A percentile compares a stretch with the other conserved stretches of the same genome.
Evolutionary conservation across 64 coral and sea anemone genomes (phyloP).

Genomic region (Anthopleura sola): DNA sequence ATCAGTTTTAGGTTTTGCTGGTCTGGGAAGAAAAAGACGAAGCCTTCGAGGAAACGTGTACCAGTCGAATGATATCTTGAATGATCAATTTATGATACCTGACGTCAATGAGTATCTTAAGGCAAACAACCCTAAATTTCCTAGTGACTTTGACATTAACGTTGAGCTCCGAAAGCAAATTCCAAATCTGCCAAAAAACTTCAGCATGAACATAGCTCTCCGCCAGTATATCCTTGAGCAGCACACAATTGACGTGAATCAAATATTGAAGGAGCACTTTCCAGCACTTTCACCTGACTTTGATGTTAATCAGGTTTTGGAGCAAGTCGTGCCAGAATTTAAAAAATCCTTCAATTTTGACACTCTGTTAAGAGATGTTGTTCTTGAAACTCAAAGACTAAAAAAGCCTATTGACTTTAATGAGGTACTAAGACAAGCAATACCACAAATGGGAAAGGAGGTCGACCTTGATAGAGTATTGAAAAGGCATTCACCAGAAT

Average conservation of each 20-base stretch:
- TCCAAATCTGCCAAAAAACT: background rate
- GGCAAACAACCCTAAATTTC: background rate
- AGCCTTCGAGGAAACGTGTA: background rate
- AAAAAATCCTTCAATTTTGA: background rate
- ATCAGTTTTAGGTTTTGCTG: background rate
- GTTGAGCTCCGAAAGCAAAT: slow-evolving; percentile 3
- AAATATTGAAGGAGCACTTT: slow-evolving; percentile 1
- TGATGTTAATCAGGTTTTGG: background rate
- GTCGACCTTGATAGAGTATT: background rate
- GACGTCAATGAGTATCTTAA: slow-evolving; percentile 17
- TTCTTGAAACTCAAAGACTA: background rate
- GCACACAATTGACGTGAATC: background rate
- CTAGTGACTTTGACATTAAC: background rate
- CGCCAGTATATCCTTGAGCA: background rate
- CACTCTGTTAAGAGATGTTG: background rate
- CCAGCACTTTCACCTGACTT: background rate
- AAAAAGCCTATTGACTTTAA: background rate
- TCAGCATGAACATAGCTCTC: background rate
- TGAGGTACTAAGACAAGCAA: background rate
- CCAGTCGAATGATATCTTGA: background rate
- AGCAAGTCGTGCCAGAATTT: background rate
- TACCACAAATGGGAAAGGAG: background rate
- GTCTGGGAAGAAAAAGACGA: background rate
- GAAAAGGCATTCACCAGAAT: background rate
- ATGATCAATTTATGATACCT: background rate